A percentile compares a stretch with the other conserved stretches of the same genome.
Evolutionary conservation across 2,797 vertebrate species (phyloP).

Genomic region (Halcyon badia): DNA sequence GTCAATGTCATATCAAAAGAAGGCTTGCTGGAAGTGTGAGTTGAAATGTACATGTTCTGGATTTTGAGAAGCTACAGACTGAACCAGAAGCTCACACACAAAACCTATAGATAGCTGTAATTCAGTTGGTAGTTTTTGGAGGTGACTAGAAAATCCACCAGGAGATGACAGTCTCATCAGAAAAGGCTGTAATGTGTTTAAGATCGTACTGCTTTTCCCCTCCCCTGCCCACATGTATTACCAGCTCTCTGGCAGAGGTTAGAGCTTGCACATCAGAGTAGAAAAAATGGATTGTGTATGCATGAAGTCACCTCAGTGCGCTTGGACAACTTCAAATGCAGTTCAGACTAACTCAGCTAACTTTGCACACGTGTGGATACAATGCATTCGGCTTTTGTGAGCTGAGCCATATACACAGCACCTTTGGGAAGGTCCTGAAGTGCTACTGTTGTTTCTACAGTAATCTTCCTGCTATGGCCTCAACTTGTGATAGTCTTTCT

Average conservation of each 20-base stretch:
- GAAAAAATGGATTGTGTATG: neutral
- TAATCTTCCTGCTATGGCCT: neutral
- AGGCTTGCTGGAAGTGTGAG: rapidly evolving
- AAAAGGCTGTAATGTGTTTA: neutral
- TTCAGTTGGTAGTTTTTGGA: neutral
- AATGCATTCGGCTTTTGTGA: neutral
- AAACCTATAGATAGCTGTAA: neutral
- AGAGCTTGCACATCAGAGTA: neutral
- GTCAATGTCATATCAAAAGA: neutral
- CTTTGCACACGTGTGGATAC: neutral
- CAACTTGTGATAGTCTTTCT: neutral
- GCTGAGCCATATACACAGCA: neutral
- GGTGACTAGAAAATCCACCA: neutral
- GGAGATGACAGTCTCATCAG: neutral
- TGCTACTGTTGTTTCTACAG: neutral
- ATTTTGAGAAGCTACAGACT: neutral
- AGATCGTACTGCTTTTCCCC: neutral
- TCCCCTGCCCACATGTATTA: neutral
- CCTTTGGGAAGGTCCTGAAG: neutral
- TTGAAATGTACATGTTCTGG: neutral
- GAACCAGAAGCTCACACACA: neutral
- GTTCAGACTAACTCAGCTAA: neutral
- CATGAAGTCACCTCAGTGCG: neutral
- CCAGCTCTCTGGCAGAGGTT: neutral
- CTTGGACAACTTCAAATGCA: neutral